These are phyloP conservation scores for Ciconia stormi DNA, from an alignment of 2,113 vertebrate genomes.

Conservation along the genomic window DNA sequence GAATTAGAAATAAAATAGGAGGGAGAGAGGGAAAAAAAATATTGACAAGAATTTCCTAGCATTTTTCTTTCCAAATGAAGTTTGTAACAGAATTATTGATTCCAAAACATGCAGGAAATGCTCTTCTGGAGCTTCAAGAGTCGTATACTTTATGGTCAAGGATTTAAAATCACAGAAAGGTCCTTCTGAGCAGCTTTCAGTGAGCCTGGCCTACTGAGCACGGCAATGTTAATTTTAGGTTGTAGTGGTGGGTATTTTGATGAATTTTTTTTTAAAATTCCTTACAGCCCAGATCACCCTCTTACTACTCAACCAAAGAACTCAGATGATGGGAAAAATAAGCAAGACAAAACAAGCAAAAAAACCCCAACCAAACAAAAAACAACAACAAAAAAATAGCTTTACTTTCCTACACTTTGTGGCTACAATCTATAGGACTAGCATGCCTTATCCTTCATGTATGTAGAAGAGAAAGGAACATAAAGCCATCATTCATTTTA, in stretches of 20 bases:
- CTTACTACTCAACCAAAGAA: background rate
- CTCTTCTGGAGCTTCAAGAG: background rate
- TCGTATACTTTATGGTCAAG: background rate
- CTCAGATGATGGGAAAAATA: background rate
- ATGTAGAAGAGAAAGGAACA: background rate
- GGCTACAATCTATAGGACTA: background rate
- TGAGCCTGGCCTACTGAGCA: background rate
- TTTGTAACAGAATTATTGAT: background rate
- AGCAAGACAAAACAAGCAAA: background rate
- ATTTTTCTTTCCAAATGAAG: background rate
- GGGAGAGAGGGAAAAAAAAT: accelerated
- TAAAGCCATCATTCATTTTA: background rate
- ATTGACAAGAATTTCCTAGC: background rate
- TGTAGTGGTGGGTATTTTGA: background rate
- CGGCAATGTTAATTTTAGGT: background rate
- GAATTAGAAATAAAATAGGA: background rate
- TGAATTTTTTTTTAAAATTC: background rate
- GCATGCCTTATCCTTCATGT: background rate
- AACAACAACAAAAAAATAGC: background rate
- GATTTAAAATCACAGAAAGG: background rate
- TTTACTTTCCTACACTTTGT: background rate
- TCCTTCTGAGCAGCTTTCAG: background rate
- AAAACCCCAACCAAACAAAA: accelerated
- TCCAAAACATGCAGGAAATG: background rate
- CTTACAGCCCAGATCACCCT: background rate